Base-by-base conservation (phyloP, 1,140 invertebrate genomes). In the Zaprionus taronus region DNA sequence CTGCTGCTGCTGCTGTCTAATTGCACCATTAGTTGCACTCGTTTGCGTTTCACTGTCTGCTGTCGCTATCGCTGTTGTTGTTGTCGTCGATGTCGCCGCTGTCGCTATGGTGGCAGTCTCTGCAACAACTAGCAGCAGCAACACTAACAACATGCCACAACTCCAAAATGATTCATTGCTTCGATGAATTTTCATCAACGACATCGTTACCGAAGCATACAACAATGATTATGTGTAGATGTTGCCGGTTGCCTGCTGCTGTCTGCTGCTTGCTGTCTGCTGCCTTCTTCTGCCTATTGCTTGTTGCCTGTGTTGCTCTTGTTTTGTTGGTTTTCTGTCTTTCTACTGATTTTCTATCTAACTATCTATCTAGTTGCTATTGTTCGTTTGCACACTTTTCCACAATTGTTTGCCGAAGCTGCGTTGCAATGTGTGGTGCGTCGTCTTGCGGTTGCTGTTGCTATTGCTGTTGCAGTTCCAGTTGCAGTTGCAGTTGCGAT, bases 181-280 rank as follows among this genome's bases (percentile, higher is more conserved):
- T 89, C 85, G 84, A 90, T 89, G 84, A 84, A 90, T 89, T 90
- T 89, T 82, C 85, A 90, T 89, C 84, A 89, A 72, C 84, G 84
- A 89, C 84, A 89, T 90, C 85, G 85, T 90, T 80, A 90, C 67
- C 82, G 72, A 84, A 90, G 81, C 84, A 89, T 89, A 90, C 55
- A 83, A 80, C 80, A 41, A 83, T 83, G 49, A 61, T 72, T 64
- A 53, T 72, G 47, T 67, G 26, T 36, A 24, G 17, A 26, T 65
- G 31, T 53, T 53, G 64, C 51, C 51, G 4, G 36, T 44, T 62
- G 36, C 12, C 41, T 17, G 63, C 41, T 56, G 53, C 41, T 47
- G 41, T 7, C 5, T 44, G 41, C 15, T 41, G 38, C 14, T 38
- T 24, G 6, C 28, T 31, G 28, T 31, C n/a, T 41, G 76, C 64